phyloP scores from a whole-genome alignment of 2,888 invertebrate species.

The Cerceris rybyensis region DNA sequence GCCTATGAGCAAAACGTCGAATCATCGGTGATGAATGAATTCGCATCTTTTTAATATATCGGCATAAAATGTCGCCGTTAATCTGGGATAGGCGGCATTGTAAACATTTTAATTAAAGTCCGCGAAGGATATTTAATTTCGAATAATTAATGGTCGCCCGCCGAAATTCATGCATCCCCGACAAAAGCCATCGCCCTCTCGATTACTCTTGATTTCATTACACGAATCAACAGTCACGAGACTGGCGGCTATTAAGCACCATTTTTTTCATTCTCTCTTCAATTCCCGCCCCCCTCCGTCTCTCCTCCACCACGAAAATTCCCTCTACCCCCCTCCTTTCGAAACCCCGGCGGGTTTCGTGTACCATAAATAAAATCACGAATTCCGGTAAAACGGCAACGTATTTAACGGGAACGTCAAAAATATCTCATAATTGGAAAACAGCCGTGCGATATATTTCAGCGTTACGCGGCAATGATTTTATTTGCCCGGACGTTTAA shows the following conservation, averaged over 20 bases:
- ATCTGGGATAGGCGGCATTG: constrained; percentile 66
- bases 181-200: constrained; percentile 68
- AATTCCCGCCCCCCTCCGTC: not conserved
- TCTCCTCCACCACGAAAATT: not conserved
- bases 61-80: constrained; percentile 67
- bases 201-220: constrained; percentile 75
- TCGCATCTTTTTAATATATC: constrained; percentile 68
- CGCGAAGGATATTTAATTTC: constrained; percentile 77
- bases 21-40: constrained; percentile 68
- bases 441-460: not conserved
- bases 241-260: constrained; percentile 65
- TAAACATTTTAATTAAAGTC: constrained; percentile 79
- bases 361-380: constrained; percentile 45
- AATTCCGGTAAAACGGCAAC: constrained; percentile 22
- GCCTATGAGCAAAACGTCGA: constrained; percentile 16
- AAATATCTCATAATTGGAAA: constrained; percentile 4
- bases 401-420: not conserved
- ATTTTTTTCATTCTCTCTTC: constrained; percentile 47
- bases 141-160: constrained; percentile 77
- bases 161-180: constrained; percentile 65
- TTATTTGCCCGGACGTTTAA: not conserved
- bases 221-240: constrained; percentile 68
- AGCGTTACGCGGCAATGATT: not conserved
- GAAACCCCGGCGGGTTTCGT: not conserved
- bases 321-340: too few relatives aligned